A percentile compares a stretch with the other conserved stretches of the same genome.
phyloP scores from a whole-genome alignment of 2,888 invertebrate species.

The Diplolepis rosae region DNA sequence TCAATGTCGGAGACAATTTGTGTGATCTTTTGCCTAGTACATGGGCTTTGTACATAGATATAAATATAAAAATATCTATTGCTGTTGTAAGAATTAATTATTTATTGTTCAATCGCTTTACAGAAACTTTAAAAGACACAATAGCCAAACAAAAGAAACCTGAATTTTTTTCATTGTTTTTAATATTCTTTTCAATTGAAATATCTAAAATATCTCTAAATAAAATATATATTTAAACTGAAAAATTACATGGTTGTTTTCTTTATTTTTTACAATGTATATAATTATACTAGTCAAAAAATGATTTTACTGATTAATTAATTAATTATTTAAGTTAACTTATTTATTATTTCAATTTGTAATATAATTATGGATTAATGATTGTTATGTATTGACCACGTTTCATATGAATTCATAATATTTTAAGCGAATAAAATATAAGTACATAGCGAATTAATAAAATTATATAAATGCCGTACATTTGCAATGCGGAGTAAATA shows the following conservation, averaged over 20 bases:
- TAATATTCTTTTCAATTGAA: background rate
- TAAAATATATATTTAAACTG: no score
- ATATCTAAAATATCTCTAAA: no score
- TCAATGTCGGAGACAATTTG: background rate
- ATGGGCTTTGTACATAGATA: background rate
- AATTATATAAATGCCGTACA: background rate
- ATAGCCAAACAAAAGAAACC: background rate
- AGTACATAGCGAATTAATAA: conserved; percentile 10
- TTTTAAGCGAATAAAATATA: background rate
- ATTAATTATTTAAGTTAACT: background rate
- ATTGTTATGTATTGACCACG: background rate
- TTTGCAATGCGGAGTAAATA: background rate
- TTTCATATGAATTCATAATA: background rate
- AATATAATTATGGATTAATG: no score
- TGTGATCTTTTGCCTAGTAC: background rate
- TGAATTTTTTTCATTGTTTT: background rate
- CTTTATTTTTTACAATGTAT: background rate
- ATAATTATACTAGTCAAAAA: background rate
- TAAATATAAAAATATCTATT: background rate
- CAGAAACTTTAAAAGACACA: background rate
- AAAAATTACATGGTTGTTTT: background rate
- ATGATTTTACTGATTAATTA: background rate
- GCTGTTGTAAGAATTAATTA: background rate
- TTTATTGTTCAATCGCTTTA: background rate
- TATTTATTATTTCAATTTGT: no score